These are phyloP conservation scores for Drosophila takahashii DNA, from an alignment of 1,140 invertebrate species.

Conservation along the genomic window DNA sequence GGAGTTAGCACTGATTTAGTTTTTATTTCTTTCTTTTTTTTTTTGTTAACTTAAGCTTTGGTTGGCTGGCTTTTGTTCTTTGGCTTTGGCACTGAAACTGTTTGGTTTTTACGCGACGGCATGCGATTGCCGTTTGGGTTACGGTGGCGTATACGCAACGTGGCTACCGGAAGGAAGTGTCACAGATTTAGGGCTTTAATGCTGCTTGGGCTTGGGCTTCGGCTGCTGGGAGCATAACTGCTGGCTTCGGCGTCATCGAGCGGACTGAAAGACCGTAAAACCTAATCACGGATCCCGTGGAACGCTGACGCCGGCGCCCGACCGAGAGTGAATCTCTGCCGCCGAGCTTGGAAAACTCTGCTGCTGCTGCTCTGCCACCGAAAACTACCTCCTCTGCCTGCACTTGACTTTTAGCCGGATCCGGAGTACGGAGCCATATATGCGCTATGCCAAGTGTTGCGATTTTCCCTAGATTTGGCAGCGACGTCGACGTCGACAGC, in stretches of 20 bases:
- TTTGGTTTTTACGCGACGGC: constrained; percentile 40
- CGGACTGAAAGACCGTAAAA: constrained; percentile 83
- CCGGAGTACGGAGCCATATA: constrained; percentile 32
- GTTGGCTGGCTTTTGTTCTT: constrained; percentile 19
- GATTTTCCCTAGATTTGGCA: constrained; percentile 73
- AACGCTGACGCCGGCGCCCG: constrained; percentile 69
- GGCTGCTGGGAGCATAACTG: constrained; percentile 53
- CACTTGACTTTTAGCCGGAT: constrained; percentile 36
- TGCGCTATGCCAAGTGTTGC: constrained; percentile 51
- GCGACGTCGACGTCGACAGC: constrained; percentile 49
- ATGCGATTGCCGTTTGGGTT: constrained; percentile 24
- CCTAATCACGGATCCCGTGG: constrained; percentile 81
- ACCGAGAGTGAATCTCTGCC: constrained; percentile 56
- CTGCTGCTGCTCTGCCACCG: constrained; percentile 6
- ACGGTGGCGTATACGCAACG: constrained; percentile 46
- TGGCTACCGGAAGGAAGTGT: constrained; percentile 43
- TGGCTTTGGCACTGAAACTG: constrained; percentile 39
- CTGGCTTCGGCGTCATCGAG: constrained; percentile 79
- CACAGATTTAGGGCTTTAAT: constrained; percentile 49
- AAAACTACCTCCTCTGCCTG: constrained; percentile 13
- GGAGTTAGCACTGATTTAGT: constrained; percentile 17
- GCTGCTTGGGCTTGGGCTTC: constrained; percentile 40
- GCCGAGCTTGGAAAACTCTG: constrained; percentile 56
- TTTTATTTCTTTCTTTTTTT: constrained; percentile 11
- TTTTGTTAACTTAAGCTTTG: constrained; percentile 24